phyloP scores from a whole-genome alignment of 2,797 vertebrate species.

The Sebastes iracundus region DNA sequence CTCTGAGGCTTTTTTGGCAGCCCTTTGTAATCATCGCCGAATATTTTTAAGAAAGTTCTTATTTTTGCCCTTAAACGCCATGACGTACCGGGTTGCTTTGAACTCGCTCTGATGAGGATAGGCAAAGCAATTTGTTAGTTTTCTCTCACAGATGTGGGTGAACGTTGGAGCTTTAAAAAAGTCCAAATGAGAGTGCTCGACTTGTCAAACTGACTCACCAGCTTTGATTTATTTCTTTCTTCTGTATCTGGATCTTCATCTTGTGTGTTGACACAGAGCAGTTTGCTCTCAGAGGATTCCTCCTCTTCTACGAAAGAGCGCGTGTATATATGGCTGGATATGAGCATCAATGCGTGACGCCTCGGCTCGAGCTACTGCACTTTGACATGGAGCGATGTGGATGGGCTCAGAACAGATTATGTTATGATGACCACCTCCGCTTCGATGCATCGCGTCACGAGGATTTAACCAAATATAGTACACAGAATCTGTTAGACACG shows the following conservation, averaged over 20 bases:
- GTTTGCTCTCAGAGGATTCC: neutral
- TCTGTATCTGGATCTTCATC: slow-evolving; percentile 32
- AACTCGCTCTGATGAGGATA: slow-evolving; percentile 48
- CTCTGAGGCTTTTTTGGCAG: slow-evolving; percentile 35
- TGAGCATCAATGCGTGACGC: slow-evolving; percentile 10
- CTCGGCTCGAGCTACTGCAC: slow-evolving; percentile 13
- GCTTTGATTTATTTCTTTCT: slow-evolving; percentile 37
- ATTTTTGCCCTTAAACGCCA: slow-evolving; percentile 42
- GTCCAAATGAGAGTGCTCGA: slow-evolving; percentile 47
- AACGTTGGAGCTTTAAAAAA: slow-evolving; percentile 39
- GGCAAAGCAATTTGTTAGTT: slow-evolving; percentile 56
- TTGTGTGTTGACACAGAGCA: neutral
- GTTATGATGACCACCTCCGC: slow-evolving; percentile 45
- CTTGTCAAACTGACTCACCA: slow-evolving; percentile 44
- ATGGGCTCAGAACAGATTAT: slow-evolving; percentile 45
- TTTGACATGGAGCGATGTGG: slow-evolving; percentile 34
- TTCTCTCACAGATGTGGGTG: slow-evolving; percentile 51
- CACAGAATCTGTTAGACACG: slow-evolving; percentile 31
- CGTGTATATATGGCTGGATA: neutral
- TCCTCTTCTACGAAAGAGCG: neutral
- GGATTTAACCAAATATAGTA: slow-evolving; percentile 52
- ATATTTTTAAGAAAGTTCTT: slow-evolving; percentile 61
- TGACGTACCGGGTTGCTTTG: slow-evolving; percentile 29
- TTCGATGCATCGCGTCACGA: slow-evolving; percentile 31
- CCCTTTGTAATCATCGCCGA: slow-evolving; percentile 49